A percentile compares a stretch with the other conserved stretches of the same genome.
phyloP scores from a whole-genome alignment of 2,797 vertebrate genomes.

The Hypotaenidia okinawae region DNA sequence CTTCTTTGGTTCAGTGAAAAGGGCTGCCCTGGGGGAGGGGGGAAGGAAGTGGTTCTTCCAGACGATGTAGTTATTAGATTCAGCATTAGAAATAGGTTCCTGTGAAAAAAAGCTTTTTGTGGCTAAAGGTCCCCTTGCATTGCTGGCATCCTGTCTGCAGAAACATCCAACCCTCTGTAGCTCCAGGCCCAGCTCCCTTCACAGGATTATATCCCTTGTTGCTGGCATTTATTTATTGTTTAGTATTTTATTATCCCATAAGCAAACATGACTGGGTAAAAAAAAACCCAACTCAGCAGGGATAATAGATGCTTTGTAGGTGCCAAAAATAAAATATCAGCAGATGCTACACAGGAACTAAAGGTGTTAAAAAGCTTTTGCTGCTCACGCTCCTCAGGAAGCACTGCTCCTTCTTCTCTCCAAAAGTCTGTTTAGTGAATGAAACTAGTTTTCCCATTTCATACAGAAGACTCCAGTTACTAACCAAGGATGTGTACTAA shows the following conservation, averaged over 20 bases:
- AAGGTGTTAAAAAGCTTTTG: not conserved
- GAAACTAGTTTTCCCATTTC: not conserved
- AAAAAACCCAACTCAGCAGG: not conserved
- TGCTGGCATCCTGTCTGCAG: accelerated
- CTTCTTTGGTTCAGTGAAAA: not conserved
- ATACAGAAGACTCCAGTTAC: not conserved
- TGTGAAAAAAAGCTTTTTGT: not conserved
- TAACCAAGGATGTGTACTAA: not conserved
- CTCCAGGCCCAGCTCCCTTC: not conserved
- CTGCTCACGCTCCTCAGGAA: not conserved
- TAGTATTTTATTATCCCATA: not conserved
- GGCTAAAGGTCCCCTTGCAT: not conserved
- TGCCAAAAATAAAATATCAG: not conserved
- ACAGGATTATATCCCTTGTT: not conserved
- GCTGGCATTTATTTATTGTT: not conserved
- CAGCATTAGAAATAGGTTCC: not conserved
- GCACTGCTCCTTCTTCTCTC: not conserved
- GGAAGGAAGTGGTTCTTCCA: not conserved
- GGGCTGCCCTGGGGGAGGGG: not conserved
- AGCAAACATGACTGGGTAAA: not conserved
- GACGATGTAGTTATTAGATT: not conserved
- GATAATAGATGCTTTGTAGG: not conserved
- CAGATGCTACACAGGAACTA: not conserved
- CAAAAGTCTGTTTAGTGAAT: not conserved
- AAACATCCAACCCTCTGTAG: not conserved